These are phyloP conservation scores for Synergus japonicus DNA, from an alignment of 2,888 invertebrate species.

Conservation along the genomic window DNA sequence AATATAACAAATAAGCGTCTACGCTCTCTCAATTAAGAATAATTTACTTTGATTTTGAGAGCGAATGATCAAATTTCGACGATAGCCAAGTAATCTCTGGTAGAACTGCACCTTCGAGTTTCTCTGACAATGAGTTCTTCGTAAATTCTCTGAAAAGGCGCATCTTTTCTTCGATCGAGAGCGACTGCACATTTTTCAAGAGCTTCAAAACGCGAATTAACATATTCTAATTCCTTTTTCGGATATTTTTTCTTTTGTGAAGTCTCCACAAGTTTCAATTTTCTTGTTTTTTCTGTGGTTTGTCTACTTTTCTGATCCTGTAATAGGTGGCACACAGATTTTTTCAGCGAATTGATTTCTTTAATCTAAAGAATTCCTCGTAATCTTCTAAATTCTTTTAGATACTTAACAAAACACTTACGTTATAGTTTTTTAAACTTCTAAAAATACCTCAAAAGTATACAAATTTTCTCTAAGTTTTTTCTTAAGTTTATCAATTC, in stretches of 20 bases:
- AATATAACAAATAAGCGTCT: not conserved
- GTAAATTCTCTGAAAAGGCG: constrained; percentile 61
- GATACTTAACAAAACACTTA: too few relatives aligned
- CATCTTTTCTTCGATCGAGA: constrained; percentile 61
- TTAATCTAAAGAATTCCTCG: not conserved
- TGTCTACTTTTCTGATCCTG: constrained; percentile 58
- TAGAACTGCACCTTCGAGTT: constrained; percentile 58
- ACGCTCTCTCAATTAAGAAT: constrained; percentile 23
- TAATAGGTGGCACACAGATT: constrained; percentile 57
- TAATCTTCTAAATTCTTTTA: too few relatives aligned
- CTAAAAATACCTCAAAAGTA: too few relatives aligned
- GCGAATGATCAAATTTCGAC: constrained; percentile 9
- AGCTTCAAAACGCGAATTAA: constrained; percentile 60
- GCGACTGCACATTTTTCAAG: constrained; percentile 59
- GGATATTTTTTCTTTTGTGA: constrained; percentile 46
- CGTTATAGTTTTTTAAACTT: too few relatives aligned
- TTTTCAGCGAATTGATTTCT: constrained; percentile 22
- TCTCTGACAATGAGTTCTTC: constrained; percentile 54
- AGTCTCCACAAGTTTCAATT: constrained; percentile 48
- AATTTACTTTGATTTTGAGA: constrained; percentile 44
- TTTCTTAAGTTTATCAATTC: too few relatives aligned
- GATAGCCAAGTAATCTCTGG: constrained; percentile 45
- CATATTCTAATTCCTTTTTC: constrained; percentile 54
- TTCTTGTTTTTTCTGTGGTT: not conserved
- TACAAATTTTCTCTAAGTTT: too few relatives aligned